These are phyloP conservation scores for Chironomus tepperi DNA, from an alignment of 1,140 invertebrate species.

Conservation along the genomic window DNA sequence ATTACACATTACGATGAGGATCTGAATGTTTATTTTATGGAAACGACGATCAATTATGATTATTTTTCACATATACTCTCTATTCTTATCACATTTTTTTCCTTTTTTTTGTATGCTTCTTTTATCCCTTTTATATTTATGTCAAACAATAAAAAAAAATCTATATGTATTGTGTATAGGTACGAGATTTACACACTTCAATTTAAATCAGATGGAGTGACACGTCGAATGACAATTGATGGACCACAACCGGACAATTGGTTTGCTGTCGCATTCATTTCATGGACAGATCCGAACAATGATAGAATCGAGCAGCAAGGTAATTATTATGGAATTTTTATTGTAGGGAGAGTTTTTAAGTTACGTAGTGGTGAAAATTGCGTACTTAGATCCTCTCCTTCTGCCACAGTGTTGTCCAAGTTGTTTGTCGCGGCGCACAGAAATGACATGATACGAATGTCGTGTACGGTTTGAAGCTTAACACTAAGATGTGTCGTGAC, in stretches of 20 bases:
- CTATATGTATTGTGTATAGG: slow-evolving; percentile 26
- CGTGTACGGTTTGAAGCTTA: no score
- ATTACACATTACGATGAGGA: not conserved
- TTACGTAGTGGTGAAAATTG: no score
- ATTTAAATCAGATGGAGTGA: slow-evolving; percentile 43
- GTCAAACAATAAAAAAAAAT: not conserved
- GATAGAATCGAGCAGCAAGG: slow-evolving; percentile 64
- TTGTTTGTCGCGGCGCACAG: no score
- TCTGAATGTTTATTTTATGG: not conserved
- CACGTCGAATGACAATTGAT: slow-evolving; percentile 45
- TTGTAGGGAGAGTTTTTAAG: not conserved
- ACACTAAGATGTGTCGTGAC: no score
- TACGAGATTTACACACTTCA: slow-evolving; percentile 37
- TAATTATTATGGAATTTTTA: slow-evolving; percentile 35
- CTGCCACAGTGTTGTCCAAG: no score
- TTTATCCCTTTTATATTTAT: not conserved
- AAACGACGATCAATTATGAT: not conserved
- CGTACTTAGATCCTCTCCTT: no score
- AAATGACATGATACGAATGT: no score
- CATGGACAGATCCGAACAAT: slow-evolving; percentile 59
- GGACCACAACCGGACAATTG: slow-evolving; percentile 65
- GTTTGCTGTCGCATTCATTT: slow-evolving; percentile 67
- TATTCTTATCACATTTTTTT: no score
- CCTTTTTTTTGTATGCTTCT: no score
- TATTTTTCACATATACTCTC: not conserved